Base-by-base conservation (phyloP, 2,888 invertebrate species). In the Magallana nippona region DNA sequence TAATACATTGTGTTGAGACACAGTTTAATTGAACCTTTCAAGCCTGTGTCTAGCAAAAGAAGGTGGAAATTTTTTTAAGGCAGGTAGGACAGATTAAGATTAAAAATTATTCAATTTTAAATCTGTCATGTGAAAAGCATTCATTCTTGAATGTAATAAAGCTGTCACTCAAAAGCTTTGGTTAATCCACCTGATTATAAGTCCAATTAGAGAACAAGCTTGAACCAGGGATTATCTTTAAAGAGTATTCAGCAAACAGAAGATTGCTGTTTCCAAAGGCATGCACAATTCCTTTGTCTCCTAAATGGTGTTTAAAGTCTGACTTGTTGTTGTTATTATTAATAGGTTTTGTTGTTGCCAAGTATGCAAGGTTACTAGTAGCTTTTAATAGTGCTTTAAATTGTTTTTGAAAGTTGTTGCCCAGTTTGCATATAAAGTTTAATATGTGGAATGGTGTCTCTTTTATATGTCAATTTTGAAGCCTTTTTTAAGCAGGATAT, bases 311-410 rank as follows among this genome's bases (percentile, higher is more conserved):
- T 22, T 71, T 71, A 27, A 71, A 15, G 17, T 13, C 15, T 71
- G 32, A 71, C 71, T 71, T 71, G 71, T 32, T 71, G 13, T 27
- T 27, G 27, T 5, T 71, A 15, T 17, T 71, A 19, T 27, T 71
- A 27, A 27, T 56, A 63, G 55, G 27, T 71, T 62, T 79, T 19
- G 57, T 11, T 79, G 55, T 79, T 15, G 55, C 11, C 55, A 79
- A 83, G 27, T 79, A 62, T 63, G 79, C 44, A 44, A 3, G 5
- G 44, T 44, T 44, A 44, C 44, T 44, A 44, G 44, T 44, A 8
- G 44, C 44, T 44, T 44, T 44, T 5, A 44, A 44, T 44, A 44
- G 44, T 44, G 5, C 0, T 44, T 44, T 44, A 44, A 32, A 44
- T 44, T 44, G 44, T 44, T 44, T 44, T 44, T 44, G 44, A 44